Conservation (phyloP, 1,140 invertebrate genomes). For the Sitodiplosis mosellana region DNA sequence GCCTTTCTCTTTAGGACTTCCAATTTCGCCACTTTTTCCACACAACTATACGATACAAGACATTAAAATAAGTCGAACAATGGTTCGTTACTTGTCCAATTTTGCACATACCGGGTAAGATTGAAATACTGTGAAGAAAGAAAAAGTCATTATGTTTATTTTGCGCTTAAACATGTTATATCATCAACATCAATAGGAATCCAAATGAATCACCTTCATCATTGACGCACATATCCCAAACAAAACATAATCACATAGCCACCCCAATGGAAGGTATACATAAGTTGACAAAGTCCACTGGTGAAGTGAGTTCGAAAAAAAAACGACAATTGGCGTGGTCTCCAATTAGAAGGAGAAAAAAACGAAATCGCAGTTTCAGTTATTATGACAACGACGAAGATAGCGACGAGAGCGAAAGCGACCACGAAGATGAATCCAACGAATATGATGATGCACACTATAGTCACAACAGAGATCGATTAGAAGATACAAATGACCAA, state of each 20-base stretch:
- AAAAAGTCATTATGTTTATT: too few species aligned
- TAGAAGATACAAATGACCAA: conserved; percentile 10
- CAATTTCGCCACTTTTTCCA: conserved; percentile 46
- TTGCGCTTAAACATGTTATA: too few species aligned
- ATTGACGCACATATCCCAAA: conserved; percentile 1
- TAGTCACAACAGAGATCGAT: conserved; percentile 11
- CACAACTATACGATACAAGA: conserved; percentile 56
- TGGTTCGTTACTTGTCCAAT: conserved; percentile 67
- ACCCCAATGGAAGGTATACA: not conserved
- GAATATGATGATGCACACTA: not conserved
- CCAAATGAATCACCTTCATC: conserved; percentile 2
- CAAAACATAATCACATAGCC: not conserved
- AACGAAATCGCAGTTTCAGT: not conserved
- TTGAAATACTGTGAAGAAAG: too few species aligned
- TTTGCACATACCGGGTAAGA: conserved; percentile 66
- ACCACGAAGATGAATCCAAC: conserved; percentile 2
- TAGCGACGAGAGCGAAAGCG: conserved; percentile 1
- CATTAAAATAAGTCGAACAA: conserved; percentile 47
- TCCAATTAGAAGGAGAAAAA: not conserved
- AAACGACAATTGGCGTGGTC: not conserved
- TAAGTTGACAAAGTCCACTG: not conserved
- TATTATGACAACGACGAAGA: conserved; percentile 2
- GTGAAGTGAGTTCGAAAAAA: not conserved
- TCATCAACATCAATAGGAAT: too few species aligned
- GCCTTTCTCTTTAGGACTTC: conserved; percentile 82